Base-by-base conservation (phyloP, 2,113 vertebrate genomes). In the Stegastes partitus region DNA sequence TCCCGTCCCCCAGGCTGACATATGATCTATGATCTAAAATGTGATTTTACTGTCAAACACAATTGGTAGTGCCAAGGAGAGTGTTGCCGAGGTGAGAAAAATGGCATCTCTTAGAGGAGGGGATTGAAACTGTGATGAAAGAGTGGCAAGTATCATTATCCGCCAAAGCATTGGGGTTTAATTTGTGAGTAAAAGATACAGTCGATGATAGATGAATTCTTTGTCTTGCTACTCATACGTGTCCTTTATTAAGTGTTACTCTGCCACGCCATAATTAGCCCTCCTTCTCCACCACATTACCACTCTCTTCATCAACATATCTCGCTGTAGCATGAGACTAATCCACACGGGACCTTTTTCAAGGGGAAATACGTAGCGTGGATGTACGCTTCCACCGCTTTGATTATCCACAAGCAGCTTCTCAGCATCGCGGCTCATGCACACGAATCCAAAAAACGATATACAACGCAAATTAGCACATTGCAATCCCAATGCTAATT, bases 11-110 rank as follows among this genome's bases (percentile, higher is more conserved):
- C 68, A 67, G 65, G 77, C 81, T 83, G 86, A 84, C 82, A 77
- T 79, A 62, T 89, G 85, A 91, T 82, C 81, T 87, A 76, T 85
- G 74, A 89, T 87, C 80, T 71, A 79, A 89, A 85, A 91, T 85
- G 78, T 87, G 85, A 92, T 91, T 88, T 92, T 77, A 89, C 91
- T 86, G 85, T 92, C 92, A 91, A 84, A 86, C 85, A 70, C 84
- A 87, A 86, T 88, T 77, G 90, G 61, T 55, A 45, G 81, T 77
- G 81, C 64, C 75, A 81, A 70, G 66, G 62, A 71, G 77, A 85
- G 71, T 50, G 79, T 85, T 71, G 76, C 68, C 11, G 42, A 75
- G 74, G 84, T 80, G 86, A 90, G 73, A 79, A 67, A 77, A 84
- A 85, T 82, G 50, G 71, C 77, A 34, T 83, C 55, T 89, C 51